Conservation (phyloP, 2,113 vertebrate genomes). For the Cynopterus brachyotis region DNA sequence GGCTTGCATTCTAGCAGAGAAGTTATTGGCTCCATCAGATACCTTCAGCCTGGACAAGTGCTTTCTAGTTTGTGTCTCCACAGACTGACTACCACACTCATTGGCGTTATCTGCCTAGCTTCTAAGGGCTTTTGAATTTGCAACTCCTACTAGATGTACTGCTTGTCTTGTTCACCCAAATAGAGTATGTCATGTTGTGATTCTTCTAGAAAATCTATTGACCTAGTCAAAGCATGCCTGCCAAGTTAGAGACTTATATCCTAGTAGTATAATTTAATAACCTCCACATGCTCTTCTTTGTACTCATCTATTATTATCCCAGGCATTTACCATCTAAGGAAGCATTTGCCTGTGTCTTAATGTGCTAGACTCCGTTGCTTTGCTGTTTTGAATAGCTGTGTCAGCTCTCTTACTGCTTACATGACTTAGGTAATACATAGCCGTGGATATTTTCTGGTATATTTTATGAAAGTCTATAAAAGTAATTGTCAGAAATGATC, state of each 20-base stretch:
- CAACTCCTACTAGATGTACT: not conserved
- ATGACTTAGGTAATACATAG: conserved; percentile 65
- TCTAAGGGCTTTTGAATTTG: not conserved
- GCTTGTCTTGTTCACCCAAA: not conserved
- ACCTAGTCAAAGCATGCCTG: conserved; percentile 37
- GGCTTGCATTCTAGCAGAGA: accelerated
- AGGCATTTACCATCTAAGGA: conserved; percentile 44
- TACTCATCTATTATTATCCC: conserved; percentile 44
- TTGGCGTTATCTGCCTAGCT: not conserved
- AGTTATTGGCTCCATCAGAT: not conserved
- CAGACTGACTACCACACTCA: not conserved
- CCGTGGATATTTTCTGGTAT: conserved; percentile 71
- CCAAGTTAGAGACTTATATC: not conserved
- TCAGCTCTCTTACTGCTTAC: conserved; percentile 68
- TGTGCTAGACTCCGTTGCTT: conserved; percentile 28
- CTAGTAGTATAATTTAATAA: conserved; percentile 52
- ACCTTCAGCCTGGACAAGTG: not conserved
- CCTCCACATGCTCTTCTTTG: conserved; percentile 54
- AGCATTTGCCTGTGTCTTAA: conserved; percentile 39
- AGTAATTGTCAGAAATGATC: conserved; percentile 82
- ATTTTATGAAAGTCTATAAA: conserved; percentile 76
- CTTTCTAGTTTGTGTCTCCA: not conserved
- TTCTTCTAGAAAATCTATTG: conserved; percentile 34
- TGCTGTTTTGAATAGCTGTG: conserved; percentile 34
- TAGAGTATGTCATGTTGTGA: not conserved